Percentiles rank a stretch among this genome's conserved stretches.
phyloP scores from a whole-genome alignment of 2,113 vertebrate species.

The Strix aluco region DNA sequence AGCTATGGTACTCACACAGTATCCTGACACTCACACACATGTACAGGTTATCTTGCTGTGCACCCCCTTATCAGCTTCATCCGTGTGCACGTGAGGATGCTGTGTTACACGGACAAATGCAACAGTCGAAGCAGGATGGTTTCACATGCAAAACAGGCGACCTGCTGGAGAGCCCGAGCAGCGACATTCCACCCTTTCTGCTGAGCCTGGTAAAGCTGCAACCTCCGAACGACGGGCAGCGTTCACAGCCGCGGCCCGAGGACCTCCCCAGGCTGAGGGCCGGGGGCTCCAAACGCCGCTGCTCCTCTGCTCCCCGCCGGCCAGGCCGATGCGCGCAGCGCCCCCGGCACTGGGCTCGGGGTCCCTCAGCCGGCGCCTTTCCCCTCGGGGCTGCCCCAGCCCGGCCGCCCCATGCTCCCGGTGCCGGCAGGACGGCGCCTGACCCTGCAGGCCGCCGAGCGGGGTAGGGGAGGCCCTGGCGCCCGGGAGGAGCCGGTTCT shows the following conservation, averaged over 20 bases:
- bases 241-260: not conserved
- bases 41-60: not conserved
- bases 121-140: too few species aligned
- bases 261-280: not conserved
- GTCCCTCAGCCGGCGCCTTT: not conserved
- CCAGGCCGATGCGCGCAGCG: not conserved
- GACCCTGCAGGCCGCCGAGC: not conserved
- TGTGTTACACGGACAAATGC: rapidly evolving
- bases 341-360: not conserved
- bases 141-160: not conserved
- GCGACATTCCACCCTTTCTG: not conserved
- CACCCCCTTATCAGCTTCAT: not conserved
- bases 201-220: not conserved
- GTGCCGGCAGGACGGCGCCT: not conserved
- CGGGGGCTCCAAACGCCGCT: not conserved
- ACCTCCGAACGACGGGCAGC: too few species aligned
- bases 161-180: rapidly evolving
- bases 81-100: rapidly evolving
- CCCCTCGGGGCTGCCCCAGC: not conserved
- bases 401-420: not conserved
- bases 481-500: rapidly evolving
- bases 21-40: not conserved
- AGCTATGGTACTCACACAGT: rapidly evolving
- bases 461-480: too few species aligned
- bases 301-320: not conserved